Evolutionary conservation across 2,888 invertebrate species (phyloP), one percentile per base, ranked within the genome.

Genomic region (Abrostola triplasia): DNA sequence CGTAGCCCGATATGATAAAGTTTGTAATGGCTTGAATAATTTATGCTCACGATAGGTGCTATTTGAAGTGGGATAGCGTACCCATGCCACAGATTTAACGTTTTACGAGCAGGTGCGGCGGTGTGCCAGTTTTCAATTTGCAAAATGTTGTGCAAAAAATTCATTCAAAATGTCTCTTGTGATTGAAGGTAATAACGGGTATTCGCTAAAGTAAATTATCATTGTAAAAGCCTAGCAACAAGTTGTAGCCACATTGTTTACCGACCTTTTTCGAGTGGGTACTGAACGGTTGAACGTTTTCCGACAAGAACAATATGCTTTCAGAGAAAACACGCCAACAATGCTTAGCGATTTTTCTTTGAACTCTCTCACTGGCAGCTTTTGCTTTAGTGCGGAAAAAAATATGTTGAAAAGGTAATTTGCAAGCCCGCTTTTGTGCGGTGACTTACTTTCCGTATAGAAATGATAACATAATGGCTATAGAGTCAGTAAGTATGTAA

Each of bases 71-170:
- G 49, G 54, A 63, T 67, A 70, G 50, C 24, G 64, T 69, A 77
- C 65, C 64, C 62, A 71, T 62, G 68, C 64, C 66, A 66, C 69
- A 70, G 72, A 72, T 75, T 69, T 40, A 36, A 68, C 24, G 69
- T 56, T 78, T 78, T 78, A 76, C 64, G 61, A 67, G 59, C 69
- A 67, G 71, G 74, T 74, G 76, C 50, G 79, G 64, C 70, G 53
- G 13, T 70, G 69, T 69, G 76, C 66, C 60, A 68, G 64, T 64
- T 78, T 73, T 68, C 59, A 70, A 71, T 78, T 73, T 65, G 54
- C 58, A 70, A 68, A 63, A 71, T 64, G 64, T 60, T 58, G 24
- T 42, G 55, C 48, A 55, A 74, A 76, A 67, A 76, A 64, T 53
- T 61, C 48, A 38, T 59, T 52, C 60, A 11, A 42, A 12, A 12